These are phyloP conservation scores for Pitangus sulphuratus DNA, from an alignment of 2,797 vertebrate species.

Conservation along the genomic window DNA sequence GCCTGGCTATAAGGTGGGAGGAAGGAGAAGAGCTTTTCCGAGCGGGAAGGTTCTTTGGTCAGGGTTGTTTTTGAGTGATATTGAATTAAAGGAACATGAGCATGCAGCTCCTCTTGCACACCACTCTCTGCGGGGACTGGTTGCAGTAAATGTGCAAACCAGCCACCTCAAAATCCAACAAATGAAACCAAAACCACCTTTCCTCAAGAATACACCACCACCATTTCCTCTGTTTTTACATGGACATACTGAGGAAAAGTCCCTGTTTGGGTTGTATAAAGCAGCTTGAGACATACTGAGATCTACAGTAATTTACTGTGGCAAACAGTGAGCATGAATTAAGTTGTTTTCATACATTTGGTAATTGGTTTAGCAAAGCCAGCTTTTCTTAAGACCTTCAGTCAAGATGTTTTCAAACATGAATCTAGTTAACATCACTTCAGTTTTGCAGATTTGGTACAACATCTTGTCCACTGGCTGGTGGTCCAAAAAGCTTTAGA, in stretches of 20 bases:
- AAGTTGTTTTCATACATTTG: neutral
- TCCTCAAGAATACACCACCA: neutral
- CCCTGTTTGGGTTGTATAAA: neutral
- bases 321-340: neutral
- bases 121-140: accelerated
- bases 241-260: neutral
- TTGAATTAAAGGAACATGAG: neutral
- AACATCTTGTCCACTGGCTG: neutral
- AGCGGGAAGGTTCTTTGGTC: neutral
- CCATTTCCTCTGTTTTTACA: neutral
- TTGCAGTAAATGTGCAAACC: neutral
- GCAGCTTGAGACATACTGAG: neutral
- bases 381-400: neutral
- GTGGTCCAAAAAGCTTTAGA: neutral
- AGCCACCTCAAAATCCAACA: neutral
- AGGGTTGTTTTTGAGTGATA: accelerated
- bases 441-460: neutral
- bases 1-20: neutral
- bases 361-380: neutral
- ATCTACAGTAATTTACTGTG: neutral
- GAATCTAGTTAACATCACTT: neutral
- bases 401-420: neutral
- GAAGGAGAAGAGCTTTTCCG: neutral
- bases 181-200: neutral
- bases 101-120: accelerated